Conservation (phyloP, 2,113 vertebrate species). For the Apeltes quadracus region DNA sequence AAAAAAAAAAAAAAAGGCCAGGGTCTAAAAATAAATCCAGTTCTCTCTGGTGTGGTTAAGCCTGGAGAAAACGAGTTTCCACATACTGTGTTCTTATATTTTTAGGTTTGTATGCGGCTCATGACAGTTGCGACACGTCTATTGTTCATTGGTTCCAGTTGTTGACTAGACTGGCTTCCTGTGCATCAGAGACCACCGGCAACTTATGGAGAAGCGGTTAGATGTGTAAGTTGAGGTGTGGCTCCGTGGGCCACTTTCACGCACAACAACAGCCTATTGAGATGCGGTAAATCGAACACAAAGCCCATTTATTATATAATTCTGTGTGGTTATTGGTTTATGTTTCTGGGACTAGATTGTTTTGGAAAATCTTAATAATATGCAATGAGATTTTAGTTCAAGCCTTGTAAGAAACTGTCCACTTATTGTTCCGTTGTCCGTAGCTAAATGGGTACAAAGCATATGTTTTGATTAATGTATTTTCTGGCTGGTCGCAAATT, state of each 20-base stretch:
- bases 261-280: background rate
- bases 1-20: background rate
- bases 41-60: slow-evolving; percentile 43
- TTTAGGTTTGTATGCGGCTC: background rate
- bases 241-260: background rate
- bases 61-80: slow-evolving; percentile 30
- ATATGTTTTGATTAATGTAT: background rate
- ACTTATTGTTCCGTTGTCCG: background rate
- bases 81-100: background rate
- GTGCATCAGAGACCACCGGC: slow-evolving; percentile 33
- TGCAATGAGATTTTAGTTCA: background rate
- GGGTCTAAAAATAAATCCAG: slow-evolving; percentile 58
- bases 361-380: background rate
- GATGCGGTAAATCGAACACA: slow-evolving; percentile 8
- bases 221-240: slow-evolving; percentile 17
- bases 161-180: too few species aligned
- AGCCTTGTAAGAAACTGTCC: background rate
- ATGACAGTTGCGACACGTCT: slow-evolving; percentile 8
- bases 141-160: too few species aligned
- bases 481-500: background rate
- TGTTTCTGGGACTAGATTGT: background rate
- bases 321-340: background rate
- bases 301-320: background rate
- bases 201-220: slow-evolving; percentile 27
- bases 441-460: background rate